Base-by-base conservation (phyloP, 2,888 invertebrate species). In the Colostygia pectinataria region DNA sequence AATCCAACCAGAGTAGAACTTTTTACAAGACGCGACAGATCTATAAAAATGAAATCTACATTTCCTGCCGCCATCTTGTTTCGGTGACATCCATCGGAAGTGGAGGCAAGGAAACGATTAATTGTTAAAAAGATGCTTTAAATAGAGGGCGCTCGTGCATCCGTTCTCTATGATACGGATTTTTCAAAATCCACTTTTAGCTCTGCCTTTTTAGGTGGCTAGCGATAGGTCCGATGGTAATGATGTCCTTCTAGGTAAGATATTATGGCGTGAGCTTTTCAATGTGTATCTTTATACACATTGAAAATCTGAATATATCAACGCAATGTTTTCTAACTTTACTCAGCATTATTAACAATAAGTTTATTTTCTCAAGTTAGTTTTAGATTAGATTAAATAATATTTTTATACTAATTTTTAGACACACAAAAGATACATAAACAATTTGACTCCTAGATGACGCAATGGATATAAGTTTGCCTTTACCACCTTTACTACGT, bases 111-210 rank as follows among this genome's bases (percentile, higher is more conserved):
- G 82, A 81, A 81, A 66, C 81, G 73, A 82, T 82, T 81, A 80
- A 81, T 82, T 80, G 77, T 79, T 74, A 71, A 77, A 73, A 77
- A 77, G 74, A 65, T 65, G 63, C 65, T 71, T 63, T 74, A 72
- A 74, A 66, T 66, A 67, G 52, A n/a, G 59, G 61, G 66, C 20
- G 20, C 20, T 4, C 6, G 75, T 73, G 77, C 75, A 66, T 68
- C 68, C 73, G 74, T 66, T 61, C 56, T 61, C 57, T 57, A 50
- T 53, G 63, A 57, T 60, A 57, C 54, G 61, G 66, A 71, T 77
- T 77, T 74, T 74, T 67, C 61, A 59, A 64, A 61, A 55, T 61
- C 63, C 63, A 69, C 57, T 68, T 72, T 68, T 74, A 74, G 74
- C 72, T 57, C 53, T 65, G 61, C 60, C 63, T 69, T 72, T 63